Conservation (phyloP, 23 tunicate species). For the Styela plicata region DNA sequence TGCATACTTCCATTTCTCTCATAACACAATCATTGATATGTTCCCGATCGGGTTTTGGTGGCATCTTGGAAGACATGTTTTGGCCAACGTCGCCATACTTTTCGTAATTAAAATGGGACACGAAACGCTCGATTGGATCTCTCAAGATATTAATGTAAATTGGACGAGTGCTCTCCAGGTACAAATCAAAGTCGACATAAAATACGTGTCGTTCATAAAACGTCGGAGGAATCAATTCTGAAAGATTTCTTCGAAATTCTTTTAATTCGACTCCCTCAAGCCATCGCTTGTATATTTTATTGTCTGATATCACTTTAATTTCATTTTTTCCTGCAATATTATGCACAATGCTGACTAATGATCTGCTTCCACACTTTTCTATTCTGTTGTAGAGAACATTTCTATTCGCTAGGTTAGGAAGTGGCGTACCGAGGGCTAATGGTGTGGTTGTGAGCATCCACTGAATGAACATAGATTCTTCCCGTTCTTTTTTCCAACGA, state of each 20-base stretch:
- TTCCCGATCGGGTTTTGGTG: conserved; percentile 25
- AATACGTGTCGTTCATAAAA: conserved; percentile 82
- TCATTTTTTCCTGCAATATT: conserved; percentile 35
- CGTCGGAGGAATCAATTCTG: conserved; percentile 40
- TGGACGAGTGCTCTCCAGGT: conserved; percentile 26
- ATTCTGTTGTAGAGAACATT: conserved; percentile 82
- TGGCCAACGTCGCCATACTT: conserved; percentile 48
- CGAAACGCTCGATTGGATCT: conserved; percentile 92
- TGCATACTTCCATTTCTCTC: conserved; percentile 52
- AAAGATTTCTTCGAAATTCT: conserved; percentile 41
- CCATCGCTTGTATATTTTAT: conserved; percentile 33
- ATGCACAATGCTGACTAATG: conserved; percentile 45
- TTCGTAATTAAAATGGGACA: conserved; percentile 76
- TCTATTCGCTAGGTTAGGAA: background rate
- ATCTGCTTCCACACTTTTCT: conserved; percentile 98
- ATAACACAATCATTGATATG: conserved; percentile 78
- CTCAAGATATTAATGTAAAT: conserved; percentile 86
- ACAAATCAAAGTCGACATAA: conserved; percentile 55
- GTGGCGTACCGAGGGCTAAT: no score
- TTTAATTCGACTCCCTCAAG: conserved; percentile 29
- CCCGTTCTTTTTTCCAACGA: no score
- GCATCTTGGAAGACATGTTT: background rate
- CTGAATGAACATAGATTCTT: no score
- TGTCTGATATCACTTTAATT: conserved; percentile 38
- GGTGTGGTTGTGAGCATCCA: no score